A percentile compares a stretch with the other conserved stretches of the same genome.
These are phyloP conservation scores for Callaeas wilsoni DNA, from an alignment of 2,113 vertebrate species.

Conservation along the genomic window DNA sequence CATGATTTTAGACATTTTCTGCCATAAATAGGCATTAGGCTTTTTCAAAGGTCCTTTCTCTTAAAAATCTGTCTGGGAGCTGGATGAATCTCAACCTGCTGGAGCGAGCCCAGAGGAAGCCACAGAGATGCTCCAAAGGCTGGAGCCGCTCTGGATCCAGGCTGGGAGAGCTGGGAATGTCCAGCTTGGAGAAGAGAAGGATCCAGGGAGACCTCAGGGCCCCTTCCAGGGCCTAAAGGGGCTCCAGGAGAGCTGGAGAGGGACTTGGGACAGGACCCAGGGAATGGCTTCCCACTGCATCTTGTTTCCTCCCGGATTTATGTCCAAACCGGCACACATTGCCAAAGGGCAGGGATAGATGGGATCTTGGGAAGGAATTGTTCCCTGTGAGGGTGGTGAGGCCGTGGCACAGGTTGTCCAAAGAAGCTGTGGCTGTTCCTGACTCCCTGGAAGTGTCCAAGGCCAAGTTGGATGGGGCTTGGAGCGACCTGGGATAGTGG, in stretches of 20 bases:
- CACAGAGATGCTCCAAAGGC: rapidly evolving
- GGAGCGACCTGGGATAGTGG: rapidly evolving
- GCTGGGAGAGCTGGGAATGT: background rate
- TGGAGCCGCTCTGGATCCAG: background rate
- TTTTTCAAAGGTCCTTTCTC: background rate
- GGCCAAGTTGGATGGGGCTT: rapidly evolving
- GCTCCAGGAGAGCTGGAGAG: background rate
- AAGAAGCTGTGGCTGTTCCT: background rate
- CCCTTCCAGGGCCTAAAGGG: background rate
- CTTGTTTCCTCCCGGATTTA: too few relatives aligned
- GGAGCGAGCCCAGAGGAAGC: background rate
- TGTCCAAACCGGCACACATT: too few relatives aligned
- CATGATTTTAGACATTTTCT: background rate
- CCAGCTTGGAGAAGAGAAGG: background rate
- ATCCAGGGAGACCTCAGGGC: background rate
- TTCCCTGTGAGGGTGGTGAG: rapidly evolving
- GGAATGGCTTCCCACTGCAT: background rate
- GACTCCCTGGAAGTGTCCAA: background rate
- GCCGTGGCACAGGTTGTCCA: rapidly evolving
- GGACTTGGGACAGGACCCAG: background rate
- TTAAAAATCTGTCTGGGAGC: background rate
- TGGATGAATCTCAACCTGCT: background rate
- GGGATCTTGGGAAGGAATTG: background rate
- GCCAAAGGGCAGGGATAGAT: background rate
- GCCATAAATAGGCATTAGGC: background rate